Base-by-base conservation (phyloP, 2,797 vertebrate genomes). In the Sebastes itinus region DNA sequence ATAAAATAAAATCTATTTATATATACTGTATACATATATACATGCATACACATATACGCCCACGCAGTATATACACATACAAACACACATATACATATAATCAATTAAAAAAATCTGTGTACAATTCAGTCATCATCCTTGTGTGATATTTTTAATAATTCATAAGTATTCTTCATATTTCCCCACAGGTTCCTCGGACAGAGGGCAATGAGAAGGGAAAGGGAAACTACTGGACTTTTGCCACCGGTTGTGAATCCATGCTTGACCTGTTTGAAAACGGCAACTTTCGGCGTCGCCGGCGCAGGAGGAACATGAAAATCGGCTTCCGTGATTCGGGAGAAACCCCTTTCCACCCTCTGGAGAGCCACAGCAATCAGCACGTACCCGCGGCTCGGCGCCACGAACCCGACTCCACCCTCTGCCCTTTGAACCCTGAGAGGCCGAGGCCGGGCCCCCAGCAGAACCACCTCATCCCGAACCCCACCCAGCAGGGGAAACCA, bases 191-290 rank as follows among this genome's bases (percentile, higher is more conserved):
- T 85, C 98, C 99, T 70, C 96, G 99, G 69, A 96, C 97, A 9
- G 97, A 98, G 90, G 98, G 98, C 67, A 98, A 97, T 22, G 98
- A 97, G 80, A 99, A 98, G 71, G 98, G 98, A 4, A 99, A 99
- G 78, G 99, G 99, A 58, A 99, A 97, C 93, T 99, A 95, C 92
- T 99, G 99, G 98, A 98, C 97, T 28, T 98, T 99, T 83, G 98
- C 98, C 6, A 95, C 96, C 0, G 99, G 99, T 77, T 99, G 99
- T 0, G 98, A 98, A 88, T 98, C 98, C 30, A 98, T 99, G 96
- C 96, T 99, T 59, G 99, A 99, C 89, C 96, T 99, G 59, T 99
- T 99, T 67, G 99, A 99, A 94, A 98, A 99, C 0, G 98, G 99
- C 56, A 99, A 99, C 95, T 99, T 97, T 84, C 94, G 98, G 3